Percentiles rank a stretch among this genome's conserved stretches.
Conservation (phyloP, 1,140 invertebrate species). For the Euura lappo region DNA sequence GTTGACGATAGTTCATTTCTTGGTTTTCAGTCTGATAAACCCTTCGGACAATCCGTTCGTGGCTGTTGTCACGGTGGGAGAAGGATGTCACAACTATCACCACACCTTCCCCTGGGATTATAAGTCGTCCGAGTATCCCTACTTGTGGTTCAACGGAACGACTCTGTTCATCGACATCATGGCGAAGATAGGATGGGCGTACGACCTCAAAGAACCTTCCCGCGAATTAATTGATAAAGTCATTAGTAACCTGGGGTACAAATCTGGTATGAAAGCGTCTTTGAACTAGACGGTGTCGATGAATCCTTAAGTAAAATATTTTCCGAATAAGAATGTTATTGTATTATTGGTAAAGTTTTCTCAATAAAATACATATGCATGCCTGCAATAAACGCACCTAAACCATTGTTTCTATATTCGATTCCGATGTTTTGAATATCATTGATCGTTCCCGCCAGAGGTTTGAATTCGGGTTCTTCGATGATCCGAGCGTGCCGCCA, state of each 20-base stretch:
- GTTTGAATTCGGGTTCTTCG: too few relatives aligned
- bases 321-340: too few relatives aligned
- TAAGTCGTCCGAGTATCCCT: constrained; percentile 68
- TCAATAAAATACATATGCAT: too few relatives aligned
- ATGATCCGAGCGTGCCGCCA: too few relatives aligned
- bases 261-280: constrained; percentile 44
- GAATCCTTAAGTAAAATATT: too few relatives aligned
- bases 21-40: constrained; percentile 24
- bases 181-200: constrained; percentile 67
- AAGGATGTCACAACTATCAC: constrained; percentile 78
- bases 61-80: constrained; percentile 49
- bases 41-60: constrained; percentile 33
- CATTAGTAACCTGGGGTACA: constrained; percentile 37
- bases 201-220: constrained; percentile 66
- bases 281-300: too few relatives aligned
- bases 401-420: too few relatives aligned
- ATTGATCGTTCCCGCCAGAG: too few relatives aligned
- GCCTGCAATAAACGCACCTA: too few relatives aligned
- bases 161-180: constrained; percentile 62
- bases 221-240: constrained; percentile 63
- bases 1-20: neutral
- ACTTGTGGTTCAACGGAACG: constrained; percentile 58
- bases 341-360: too few relatives aligned
- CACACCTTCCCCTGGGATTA: constrained; percentile 75
- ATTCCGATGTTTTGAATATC: too few relatives aligned